Evolutionary conservation across 2,113 vertebrate genomes (phyloP), one percentile per base, ranked within the genome.

Genomic region (Laticauda laticaudata): DNA sequence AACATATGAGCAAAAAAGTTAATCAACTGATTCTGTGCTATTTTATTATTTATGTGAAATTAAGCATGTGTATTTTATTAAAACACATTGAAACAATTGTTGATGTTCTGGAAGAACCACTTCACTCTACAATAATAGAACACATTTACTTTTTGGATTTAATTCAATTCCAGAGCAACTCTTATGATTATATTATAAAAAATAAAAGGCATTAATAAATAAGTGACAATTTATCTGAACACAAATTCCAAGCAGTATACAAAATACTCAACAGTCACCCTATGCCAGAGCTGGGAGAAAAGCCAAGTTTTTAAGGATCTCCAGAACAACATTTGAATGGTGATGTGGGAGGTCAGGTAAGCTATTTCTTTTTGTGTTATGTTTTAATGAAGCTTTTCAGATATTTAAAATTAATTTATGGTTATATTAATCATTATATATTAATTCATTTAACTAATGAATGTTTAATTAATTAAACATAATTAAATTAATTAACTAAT

Each of bases 41-140:
- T 54, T 69, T 87, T 93, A 56, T 93, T 89, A 59, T 85, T 96
- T 95, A 91, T 89, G 87, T 26, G 81, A 92, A 89, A 9, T 14
- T 85, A 39, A 53, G 56, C 51, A 88, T 48, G 23, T 93, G 93
- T 7, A 55, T 86, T 61, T 10, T 64, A 24, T 75, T 45, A 89
- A 90, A 88, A 0, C 15, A 20, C 93, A 91, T 93, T 89, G 90
- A 43, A 85, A 20, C 10, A 90, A 2, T 54, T 81, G 94, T 94
- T 93, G 53, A 90, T 94, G 93, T 34, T 94, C 26, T 92, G 55
- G 34, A 48, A 93, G 43, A 39, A 81, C 4, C 1, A 39, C 8
- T 24, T 64, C 15, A 10, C 64, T 43, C 89, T 43, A 56, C 11
- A 91, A 12, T 29, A 59, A 94, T 15, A n/a, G 88, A 34, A 64